These are phyloP conservation scores for Achroia grisella DNA, from an alignment of 1,140 invertebrate species.

Conservation along the genomic window DNA sequence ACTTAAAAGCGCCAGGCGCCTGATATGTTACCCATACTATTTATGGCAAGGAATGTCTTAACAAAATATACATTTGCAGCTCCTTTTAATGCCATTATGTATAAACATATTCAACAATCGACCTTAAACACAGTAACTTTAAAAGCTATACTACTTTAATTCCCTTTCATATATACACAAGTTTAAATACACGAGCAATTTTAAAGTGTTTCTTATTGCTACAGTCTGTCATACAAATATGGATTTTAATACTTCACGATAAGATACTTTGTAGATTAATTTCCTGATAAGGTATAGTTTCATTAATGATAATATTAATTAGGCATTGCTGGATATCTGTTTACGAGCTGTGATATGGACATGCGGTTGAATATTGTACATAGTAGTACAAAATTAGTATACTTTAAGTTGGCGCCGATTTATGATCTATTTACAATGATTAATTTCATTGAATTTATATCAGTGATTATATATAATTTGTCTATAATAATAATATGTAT, in stretches of 20 bases:
- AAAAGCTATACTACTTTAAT: too few species aligned
- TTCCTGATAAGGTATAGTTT: background rate
- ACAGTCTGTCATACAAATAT: too few species aligned
- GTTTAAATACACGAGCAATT: too few species aligned
- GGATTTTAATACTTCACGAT: too few species aligned
- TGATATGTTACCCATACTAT: constrained; percentile 46
- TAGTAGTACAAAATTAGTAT: background rate
- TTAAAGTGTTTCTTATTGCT: too few species aligned
- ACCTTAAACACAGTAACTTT: background rate
- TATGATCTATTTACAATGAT: background rate
- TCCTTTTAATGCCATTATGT: constrained; percentile 6
- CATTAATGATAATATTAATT: constrained; percentile 22
- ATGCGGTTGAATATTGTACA: background rate
- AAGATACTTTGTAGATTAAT: too few species aligned
- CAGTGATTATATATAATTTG: background rate
- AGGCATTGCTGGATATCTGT: constrained; percentile 24
- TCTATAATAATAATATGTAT: too few species aligned
- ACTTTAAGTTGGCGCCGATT: too few species aligned
- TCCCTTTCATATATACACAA: too few species aligned
- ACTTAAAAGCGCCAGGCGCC: constrained; percentile 24
- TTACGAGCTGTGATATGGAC: constrained; percentile 17
- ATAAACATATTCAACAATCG: background rate
- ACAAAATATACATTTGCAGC: constrained; percentile 36
- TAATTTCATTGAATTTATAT: background rate
- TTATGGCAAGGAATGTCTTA: constrained; percentile 64